These are phyloP conservation scores for Suncus etruscus DNA, from an alignment of 2,113 vertebrate species.

Conservation along the genomic window DNA sequence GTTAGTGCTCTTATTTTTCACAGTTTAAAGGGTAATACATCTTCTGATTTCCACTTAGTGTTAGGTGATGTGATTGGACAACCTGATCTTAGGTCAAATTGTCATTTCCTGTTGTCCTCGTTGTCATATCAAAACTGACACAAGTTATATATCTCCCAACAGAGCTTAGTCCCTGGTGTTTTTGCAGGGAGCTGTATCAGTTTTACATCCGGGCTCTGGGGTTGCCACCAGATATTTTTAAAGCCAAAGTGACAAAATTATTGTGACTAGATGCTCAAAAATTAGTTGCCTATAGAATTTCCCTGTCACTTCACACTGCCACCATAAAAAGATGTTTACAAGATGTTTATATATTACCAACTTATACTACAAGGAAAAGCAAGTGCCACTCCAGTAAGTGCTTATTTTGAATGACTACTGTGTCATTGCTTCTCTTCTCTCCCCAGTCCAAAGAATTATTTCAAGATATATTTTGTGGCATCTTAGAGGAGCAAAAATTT, in stretches of 20 bases:
- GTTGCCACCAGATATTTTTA: not conserved
- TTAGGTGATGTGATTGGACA: no score
- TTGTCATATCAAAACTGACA: no score
- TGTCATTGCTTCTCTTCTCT: conserved; percentile 44
- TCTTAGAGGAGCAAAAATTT: conserved; percentile 77
- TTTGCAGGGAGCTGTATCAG: no score
- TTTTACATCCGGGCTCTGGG: no score
- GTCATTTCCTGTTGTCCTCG: no score
- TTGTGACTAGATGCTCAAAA: not conserved
- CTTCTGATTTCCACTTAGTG: no score
- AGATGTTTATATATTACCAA: not conserved
- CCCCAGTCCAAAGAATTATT: conserved; percentile 73
- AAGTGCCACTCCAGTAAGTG: not conserved
- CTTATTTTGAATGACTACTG: not conserved
- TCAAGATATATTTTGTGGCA: conserved; percentile 81
- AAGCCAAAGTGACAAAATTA: not conserved
- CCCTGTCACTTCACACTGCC: not conserved
- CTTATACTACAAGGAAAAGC: not conserved
- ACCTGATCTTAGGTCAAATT: no score
- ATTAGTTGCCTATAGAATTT: not conserved
- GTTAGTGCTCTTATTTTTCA: no score
- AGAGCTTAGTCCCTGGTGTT: no score
- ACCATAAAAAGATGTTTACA: not conserved
- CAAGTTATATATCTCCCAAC: no score
- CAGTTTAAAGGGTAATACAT: no score